Evolutionary conservation across 2,113 vertebrate genomes (phyloP), one percentile per base, ranked within the genome.

Genomic region (Solea senegalensis): DNA sequence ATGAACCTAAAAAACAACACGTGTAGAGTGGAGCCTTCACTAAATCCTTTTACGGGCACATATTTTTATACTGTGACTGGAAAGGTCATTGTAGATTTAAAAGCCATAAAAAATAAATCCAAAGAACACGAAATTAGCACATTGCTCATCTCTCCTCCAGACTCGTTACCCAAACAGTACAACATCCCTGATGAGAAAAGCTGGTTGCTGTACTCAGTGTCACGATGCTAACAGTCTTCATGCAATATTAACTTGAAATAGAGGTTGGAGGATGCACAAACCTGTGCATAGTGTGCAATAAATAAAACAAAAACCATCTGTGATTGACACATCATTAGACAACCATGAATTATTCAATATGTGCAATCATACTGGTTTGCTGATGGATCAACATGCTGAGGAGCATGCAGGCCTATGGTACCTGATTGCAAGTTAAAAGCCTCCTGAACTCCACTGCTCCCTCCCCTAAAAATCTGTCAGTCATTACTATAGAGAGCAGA

Each of bases 321-420:
- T 90, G 90, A 91, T 90, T 91, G 91, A 91, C 90, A 86, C 85
- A 84, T 91, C 89, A 90, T 92, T 89, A 90, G 87, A 89, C 80
- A 74, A 5, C 80, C 66, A 90, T 90, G 90, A 90, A 92, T 92
- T 90, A 91, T 91, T 90, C 87, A 90, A 85, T 84, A 74, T 84
- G 74, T 76, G 84, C 90, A 91, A 90, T 90, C 86, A 88, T 88
- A 89, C 73, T 86, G 80, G 83, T 86, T 83, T 81, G 84, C 80
- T 70, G 56, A 82, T 78, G 76, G 88, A 89, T 92, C 88, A 86
- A 86, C 79, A 86, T 80, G 83, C 86, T 68, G 85, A 69, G 81
- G 67, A 85, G 86, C 74, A 57, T 52, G 72, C 73, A 39, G 77
- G 82, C 83, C 61, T 56, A 2, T 71, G 78, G 84, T 71, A 87